Percentiles rank a stretch among this genome's conserved stretches.
Evolutionary conservation across 2,888 invertebrate species (phyloP).

Genomic region (Gymnocheta viridis): DNA sequence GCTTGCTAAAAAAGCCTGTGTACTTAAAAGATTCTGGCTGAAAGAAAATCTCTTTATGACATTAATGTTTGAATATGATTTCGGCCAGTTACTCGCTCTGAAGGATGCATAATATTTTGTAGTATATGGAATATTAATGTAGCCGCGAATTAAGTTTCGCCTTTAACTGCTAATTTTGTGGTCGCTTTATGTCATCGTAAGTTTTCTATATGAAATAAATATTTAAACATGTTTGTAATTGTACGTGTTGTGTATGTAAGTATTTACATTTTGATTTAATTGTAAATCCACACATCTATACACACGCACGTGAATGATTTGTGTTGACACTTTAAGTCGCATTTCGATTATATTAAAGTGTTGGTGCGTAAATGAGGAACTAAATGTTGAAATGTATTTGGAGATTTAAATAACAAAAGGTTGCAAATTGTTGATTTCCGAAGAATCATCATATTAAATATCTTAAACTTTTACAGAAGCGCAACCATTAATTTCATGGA

Average conservation of each 20-base stretch:
- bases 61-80: neutral
- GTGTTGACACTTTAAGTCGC: conserved; percentile 59
- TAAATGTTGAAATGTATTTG: conserved; percentile 44
- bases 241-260: too few species aligned
- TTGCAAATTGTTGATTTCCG: neutral
- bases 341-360: conserved; percentile 44
- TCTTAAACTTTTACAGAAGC: too few species aligned
- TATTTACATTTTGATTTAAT: too few species aligned
- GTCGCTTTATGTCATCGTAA: neutral
- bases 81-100: neutral
- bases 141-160: neutral
- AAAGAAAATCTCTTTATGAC: too few species aligned
- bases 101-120: too few species aligned
- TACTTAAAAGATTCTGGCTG: too few species aligned
- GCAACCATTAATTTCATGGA: neutral
- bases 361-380: conserved; percentile 20
- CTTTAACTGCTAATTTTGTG: neutral
- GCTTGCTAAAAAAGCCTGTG: too few species aligned
- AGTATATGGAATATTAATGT: neutral
- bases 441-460: neutral
- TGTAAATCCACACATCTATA: neutral
- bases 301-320: conserved; percentile 11
- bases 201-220: neutral
- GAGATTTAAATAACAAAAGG: conserved; percentile 55
- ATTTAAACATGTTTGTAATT: neutral